Percentiles rank a stretch among this genome's conserved stretches.
Conservation (phyloP, 2,888 invertebrate genomes). For the Linnaemya tessellans region DNA sequence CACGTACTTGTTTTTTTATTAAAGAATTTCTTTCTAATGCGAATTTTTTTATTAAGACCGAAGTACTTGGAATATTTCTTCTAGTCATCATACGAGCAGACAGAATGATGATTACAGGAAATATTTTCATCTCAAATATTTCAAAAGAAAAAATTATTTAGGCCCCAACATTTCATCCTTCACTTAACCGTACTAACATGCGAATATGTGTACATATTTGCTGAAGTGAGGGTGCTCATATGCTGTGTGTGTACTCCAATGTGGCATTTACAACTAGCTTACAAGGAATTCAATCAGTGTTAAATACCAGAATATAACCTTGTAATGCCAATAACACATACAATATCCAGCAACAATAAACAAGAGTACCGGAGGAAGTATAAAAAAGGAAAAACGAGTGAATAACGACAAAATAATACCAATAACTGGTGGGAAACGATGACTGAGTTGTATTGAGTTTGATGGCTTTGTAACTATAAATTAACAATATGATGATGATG, state of each 20-base stretch:
- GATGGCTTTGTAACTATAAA: neutral
- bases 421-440: neutral
- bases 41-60: too few relatives aligned
- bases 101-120: too few relatives aligned
- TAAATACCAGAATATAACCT: constrained; percentile 57
- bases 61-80: too few relatives aligned
- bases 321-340: constrained; percentile 49
- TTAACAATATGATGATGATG: neutral
- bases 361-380: neutral
- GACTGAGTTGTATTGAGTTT: neutral
- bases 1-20: too few relatives aligned
- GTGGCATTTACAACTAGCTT: constrained; percentile 29
- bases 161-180: neutral
- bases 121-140: too few relatives aligned
- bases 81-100: too few relatives aligned
- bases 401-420: neutral
- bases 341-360: constrained; percentile 2
- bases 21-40: too few relatives aligned
- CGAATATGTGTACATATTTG: neutral
- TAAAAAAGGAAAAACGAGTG: neutral
- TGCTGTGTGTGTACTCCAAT: neutral
- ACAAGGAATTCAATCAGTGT: constrained; percentile 66
- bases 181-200: neutral
- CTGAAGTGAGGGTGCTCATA: neutral
- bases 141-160: neutral